Conservation (phyloP, 2,888 invertebrate species). For the Agapostemon virescens region DNA sequence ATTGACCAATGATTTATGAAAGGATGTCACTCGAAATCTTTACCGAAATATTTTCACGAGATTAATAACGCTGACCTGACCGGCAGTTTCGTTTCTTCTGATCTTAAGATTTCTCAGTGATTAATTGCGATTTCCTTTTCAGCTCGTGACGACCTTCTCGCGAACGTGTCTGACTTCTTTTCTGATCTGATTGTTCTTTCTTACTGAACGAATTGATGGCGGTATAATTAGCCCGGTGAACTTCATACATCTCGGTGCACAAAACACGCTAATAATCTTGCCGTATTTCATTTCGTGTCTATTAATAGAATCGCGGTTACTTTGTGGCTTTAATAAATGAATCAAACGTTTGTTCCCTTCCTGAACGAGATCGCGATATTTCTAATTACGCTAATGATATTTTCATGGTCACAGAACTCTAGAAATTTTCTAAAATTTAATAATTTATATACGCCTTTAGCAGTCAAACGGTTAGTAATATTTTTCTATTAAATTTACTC, state of each 20-base stretch:
- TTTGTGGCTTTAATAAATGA: not conserved
- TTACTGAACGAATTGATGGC: not conserved
- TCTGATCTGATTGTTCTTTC: not conserved
- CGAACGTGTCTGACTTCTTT: not conserved
- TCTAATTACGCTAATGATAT: too few species aligned
- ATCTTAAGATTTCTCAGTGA: not conserved
- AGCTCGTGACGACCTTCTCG: not conserved
- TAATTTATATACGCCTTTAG: too few species aligned
- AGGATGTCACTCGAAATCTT: not conserved
- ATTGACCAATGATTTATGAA: conserved; percentile 42
- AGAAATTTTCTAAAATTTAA: too few species aligned
- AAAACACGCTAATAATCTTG: not conserved
- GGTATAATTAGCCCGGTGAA: not conserved
- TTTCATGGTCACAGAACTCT: too few species aligned
- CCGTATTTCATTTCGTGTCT: not conserved
- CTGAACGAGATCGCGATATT: too few species aligned
- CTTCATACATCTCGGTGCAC: not conserved
- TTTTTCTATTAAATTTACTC: not conserved
- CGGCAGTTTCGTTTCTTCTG: not conserved
- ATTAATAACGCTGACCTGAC: conserved; percentile 1
- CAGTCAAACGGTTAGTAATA: too few species aligned
- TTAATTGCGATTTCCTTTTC: not conserved
- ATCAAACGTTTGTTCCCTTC: not conserved
- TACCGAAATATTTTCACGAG: not conserved
- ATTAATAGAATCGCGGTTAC: not conserved